Conservation (phyloP, 1,140 invertebrate genomes). For the Pogonomyrmex californicus region DNA sequence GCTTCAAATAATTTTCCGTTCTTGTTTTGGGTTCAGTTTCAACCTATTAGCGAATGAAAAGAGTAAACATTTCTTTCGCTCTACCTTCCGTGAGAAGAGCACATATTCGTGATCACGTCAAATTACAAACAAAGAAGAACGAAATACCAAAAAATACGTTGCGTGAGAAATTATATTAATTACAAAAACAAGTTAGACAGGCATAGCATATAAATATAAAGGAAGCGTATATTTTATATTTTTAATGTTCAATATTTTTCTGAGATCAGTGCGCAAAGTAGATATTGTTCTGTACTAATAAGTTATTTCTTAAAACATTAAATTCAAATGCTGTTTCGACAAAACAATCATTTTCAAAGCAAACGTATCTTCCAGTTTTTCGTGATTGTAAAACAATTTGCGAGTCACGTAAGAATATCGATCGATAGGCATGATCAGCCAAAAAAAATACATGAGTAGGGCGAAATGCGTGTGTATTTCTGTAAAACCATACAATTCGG, state of each 20-base stretch:
- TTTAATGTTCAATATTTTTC: constrained; percentile 16
- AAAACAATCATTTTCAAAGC: neutral
- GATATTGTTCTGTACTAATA: neutral
- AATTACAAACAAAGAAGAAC: neutral
- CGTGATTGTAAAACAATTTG: constrained; percentile 7
- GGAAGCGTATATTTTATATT: neutral
- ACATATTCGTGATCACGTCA: neutral
- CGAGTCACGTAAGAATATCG: constrained; percentile 53
- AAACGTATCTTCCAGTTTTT: neutral
- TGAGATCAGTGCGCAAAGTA: neutral
- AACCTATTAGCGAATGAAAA: neutral
- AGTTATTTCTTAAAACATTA: neutral
- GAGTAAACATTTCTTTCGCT: neutral
- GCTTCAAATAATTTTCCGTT: constrained; percentile 8
- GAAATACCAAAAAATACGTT: neutral
- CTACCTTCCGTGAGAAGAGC: constrained; percentile 6
- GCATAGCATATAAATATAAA: neutral
- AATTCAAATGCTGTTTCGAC: neutral
- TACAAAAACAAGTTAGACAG: neutral
- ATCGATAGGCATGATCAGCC: neutral
- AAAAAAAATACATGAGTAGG: constrained; percentile 9
- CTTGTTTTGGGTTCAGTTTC: neutral
- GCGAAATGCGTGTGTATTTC: constrained; percentile 7
- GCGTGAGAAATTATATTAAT: constrained; percentile 3
- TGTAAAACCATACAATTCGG: constrained; percentile 49